Evolutionary conservation across 1,140 invertebrate genomes (phyloP).

Genomic region (Frieseomelitta varia): DNA sequence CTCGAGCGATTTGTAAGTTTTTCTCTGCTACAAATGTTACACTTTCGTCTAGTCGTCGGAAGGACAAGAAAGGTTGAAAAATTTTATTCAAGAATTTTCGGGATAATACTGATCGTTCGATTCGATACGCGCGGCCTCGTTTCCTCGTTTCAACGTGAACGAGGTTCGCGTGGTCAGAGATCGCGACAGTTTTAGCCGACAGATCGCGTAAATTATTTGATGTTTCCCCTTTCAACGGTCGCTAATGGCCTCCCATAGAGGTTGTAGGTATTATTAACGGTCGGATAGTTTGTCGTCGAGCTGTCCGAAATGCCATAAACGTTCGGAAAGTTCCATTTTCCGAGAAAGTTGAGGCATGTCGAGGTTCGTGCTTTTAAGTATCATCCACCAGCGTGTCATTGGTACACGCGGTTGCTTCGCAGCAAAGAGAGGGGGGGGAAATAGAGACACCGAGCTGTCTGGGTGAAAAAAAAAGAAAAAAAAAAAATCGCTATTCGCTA

Average conservation of each 20-base stretch:
- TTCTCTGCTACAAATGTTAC: no score
- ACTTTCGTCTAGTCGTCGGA: no score
- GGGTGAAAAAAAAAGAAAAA: neutral
- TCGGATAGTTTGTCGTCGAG: constrained; percentile 34
- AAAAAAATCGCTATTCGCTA: neutral
- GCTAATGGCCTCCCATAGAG: constrained; percentile 32
- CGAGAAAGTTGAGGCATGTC: constrained; percentile 7
- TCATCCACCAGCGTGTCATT: constrained; percentile 24
- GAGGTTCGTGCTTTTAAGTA: constrained; percentile 26
- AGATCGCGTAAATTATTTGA: constrained; percentile 47
- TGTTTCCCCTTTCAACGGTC: constrained; percentile 33
- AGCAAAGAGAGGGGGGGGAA: neutral
- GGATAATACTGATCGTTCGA: no score
- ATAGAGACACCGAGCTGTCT: neutral
- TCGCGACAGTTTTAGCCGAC: neutral
- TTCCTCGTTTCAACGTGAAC: neutral
- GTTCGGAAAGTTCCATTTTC: constrained; percentile 22
- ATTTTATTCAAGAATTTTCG: no score
- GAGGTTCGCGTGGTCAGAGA: neutral
- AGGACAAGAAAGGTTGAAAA: no score
- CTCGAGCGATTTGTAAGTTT: no score
- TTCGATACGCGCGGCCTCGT: neutral
- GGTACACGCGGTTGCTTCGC: neutral
- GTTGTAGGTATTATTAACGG: constrained; percentile 31
- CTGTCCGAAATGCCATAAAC: constrained; percentile 41